These are phyloP conservation scores for Casuarius casuarius DNA, from an alignment of 2,113 vertebrate genomes.

Conservation along the genomic window DNA sequence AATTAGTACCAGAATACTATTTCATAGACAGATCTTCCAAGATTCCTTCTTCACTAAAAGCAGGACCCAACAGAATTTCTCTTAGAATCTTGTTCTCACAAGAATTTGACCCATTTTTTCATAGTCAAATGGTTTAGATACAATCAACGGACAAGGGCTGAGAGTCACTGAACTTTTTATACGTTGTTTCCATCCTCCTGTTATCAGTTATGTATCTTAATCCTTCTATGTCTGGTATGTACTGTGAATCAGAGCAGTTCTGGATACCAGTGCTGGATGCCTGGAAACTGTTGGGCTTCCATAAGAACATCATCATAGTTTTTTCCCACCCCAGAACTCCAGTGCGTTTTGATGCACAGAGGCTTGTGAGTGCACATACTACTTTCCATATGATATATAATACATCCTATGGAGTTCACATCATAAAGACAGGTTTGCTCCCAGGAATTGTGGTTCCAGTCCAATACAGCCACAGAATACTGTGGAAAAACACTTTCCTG, in stretches of 20 bases:
- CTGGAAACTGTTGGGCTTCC: conserved; percentile 22
- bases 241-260: conserved; percentile 37
- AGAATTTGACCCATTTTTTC: not conserved
- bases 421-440: not conserved
- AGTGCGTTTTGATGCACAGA: not conserved
- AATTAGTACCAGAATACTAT: not conserved
- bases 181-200: not conserved
- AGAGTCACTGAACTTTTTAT: not conserved
- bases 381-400: not conserved
- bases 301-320: not conserved
- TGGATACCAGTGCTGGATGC: conserved; percentile 1
- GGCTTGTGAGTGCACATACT: not conserved
- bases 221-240: conserved; percentile 66
- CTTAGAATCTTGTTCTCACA: not conserved
- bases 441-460: not conserved
- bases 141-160: not conserved
- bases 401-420: not conserved
- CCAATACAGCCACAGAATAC: conserved; percentile 9
- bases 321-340: not conserved
- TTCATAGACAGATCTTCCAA: not conserved
- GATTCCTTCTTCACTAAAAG: not conserved
- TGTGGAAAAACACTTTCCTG: not conserved
- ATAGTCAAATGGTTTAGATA: not conserved
- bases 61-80: not conserved
- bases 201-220: conserved; percentile 59